phyloP scores from a whole-genome alignment of 2,888 invertebrate genomes.

The Cryptocephalus primarius region DNA sequence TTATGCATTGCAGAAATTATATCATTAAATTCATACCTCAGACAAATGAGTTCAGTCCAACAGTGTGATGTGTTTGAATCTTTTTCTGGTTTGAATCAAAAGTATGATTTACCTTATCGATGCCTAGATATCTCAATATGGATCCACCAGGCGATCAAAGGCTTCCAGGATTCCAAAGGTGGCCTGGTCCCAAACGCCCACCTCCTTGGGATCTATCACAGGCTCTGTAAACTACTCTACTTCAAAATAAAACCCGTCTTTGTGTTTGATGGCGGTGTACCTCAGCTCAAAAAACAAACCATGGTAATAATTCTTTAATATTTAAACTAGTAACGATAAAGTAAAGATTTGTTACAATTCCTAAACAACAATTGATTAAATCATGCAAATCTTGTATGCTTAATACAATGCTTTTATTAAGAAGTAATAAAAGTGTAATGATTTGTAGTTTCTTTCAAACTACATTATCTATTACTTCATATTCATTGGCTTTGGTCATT shows the following conservation, averaged over 20 bases:
- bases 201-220: constrained; percentile 82
- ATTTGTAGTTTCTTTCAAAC: too few relatives aligned
- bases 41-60: too few relatives aligned
- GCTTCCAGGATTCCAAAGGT: constrained; percentile 80
- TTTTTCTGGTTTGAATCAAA: neutral
- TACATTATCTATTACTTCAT: too few relatives aligned
- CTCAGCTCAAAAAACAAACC: constrained; percentile 82
- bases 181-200: constrained; percentile 82
- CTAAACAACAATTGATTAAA: too few relatives aligned
- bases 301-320: constrained; percentile 52
- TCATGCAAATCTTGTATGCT: too few relatives aligned
- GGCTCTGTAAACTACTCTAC: constrained; percentile 91
- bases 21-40: too few relatives aligned
- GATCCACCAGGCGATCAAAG: constrained; percentile 95
- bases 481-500: too few relatives aligned
- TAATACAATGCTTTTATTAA: too few relatives aligned
- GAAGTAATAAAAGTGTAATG: too few relatives aligned
- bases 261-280: constrained; percentile 96
- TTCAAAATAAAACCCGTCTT: constrained; percentile 94
- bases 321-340: neutral
- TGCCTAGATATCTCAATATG: constrained; percentile 91
- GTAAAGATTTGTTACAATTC: too few relatives aligned
- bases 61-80: too few relatives aligned
- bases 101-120: neutral
- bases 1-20: too few relatives aligned